Percentiles rank a stretch among this genome's conserved stretches.
These are phyloP conservation scores for Spodoptera littoralis DNA, from an alignment of 2,888 invertebrate genomes.

Conservation along the genomic window DNA sequence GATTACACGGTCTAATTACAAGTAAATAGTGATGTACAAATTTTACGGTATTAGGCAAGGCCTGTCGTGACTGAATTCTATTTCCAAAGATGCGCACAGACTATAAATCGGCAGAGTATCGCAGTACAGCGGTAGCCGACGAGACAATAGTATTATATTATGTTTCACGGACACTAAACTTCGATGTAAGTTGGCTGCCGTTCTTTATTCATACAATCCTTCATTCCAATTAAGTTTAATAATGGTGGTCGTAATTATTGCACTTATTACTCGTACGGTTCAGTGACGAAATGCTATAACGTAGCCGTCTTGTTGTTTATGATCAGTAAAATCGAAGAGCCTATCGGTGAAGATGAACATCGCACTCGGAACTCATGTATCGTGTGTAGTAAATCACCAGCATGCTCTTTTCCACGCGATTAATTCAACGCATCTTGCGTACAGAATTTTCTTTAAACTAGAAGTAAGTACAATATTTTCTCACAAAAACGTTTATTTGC, in stretches of 20 bases:
- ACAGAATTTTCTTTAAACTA: slow-evolving; percentile 14
- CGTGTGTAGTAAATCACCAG: slow-evolving; percentile 25
- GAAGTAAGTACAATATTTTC: slow-evolving; percentile 9
- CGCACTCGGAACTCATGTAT: slow-evolving; percentile 25
- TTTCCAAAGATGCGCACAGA: slow-evolving; percentile 56
- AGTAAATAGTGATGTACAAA: slow-evolving; percentile 57
- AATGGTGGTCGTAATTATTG: slow-evolving; percentile 76
- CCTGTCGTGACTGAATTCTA: slow-evolving; percentile 58
- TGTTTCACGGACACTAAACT: slow-evolving; percentile 71
- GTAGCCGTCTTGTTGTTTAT: slow-evolving; percentile 38
- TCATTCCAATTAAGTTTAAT: slow-evolving; percentile 81
- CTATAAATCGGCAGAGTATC: slow-evolving; percentile 76
- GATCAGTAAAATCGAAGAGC: slow-evolving; percentile 44
- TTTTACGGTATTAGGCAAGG: slow-evolving; percentile 36
- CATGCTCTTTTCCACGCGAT: slow-evolving; percentile 18
- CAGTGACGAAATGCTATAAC: slow-evolving; percentile 67
- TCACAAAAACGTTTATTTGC: slow-evolving; percentile 19
- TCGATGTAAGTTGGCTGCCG: slow-evolving; percentile 67
- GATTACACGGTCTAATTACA: slow-evolving; percentile 54
- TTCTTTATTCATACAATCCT: slow-evolving; percentile 80
- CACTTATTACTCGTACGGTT: slow-evolving; percentile 77
- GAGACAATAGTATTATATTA: slow-evolving; percentile 46
- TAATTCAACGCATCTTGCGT: slow-evolving; percentile 15
- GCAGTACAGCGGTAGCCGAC: slow-evolving; percentile 66
- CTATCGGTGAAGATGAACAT: slow-evolving; percentile 41